Base-by-base conservation (phyloP, 1,140 invertebrate genomes). In the Heliconius congener region DNA sequence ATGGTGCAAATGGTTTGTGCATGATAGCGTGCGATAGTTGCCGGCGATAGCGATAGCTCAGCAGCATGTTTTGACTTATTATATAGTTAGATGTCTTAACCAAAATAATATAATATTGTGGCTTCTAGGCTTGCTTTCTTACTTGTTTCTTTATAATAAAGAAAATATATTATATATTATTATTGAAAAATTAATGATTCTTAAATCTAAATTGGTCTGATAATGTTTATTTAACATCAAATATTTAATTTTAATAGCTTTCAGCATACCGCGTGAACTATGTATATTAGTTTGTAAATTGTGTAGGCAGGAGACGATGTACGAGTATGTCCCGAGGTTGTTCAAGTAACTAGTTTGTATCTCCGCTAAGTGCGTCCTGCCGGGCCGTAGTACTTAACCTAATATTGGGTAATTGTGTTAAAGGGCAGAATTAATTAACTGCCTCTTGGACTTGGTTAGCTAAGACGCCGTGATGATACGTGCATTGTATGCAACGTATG, bases 361-460 rank as follows among this genome's bases (percentile, higher is more conserved):
- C 85, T 87, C 78, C 82, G 81, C 88, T 93, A 89, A 92, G 91
- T 92, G 91, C 90, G 87, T 83, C 84, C 84, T 81, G 83, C 80
- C 80, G 81, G 81, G 80, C 85, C 85, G 86, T 66, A 93, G 90
- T 93, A 93, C 91, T 93, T 94, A 94, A 94, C 93, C 91, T 93
- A 93, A 94, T 94, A 93, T 93, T 92, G 85, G 82, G 86, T 91
- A 89, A 93, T 93, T 91, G 90, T 85, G 85, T 94, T 90, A 91
- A 74, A 82, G 81, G 82, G 87, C 83, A 88, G 88, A 88, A 88
- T 89, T 93, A 92, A 92, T 92, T 92, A 92, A 86, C 87, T 79
- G 82, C 82, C 87, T 89, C 88, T 87, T 84, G 75, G 85, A 86
- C 84, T 89, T 85, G 85, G 87, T 87, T 85, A 82, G 83, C 85